Evolutionary conservation across 2,797 vertebrate genomes (phyloP), one percentile per base, ranked within the genome.

Genomic region (Cottoperca gobio): DNA sequence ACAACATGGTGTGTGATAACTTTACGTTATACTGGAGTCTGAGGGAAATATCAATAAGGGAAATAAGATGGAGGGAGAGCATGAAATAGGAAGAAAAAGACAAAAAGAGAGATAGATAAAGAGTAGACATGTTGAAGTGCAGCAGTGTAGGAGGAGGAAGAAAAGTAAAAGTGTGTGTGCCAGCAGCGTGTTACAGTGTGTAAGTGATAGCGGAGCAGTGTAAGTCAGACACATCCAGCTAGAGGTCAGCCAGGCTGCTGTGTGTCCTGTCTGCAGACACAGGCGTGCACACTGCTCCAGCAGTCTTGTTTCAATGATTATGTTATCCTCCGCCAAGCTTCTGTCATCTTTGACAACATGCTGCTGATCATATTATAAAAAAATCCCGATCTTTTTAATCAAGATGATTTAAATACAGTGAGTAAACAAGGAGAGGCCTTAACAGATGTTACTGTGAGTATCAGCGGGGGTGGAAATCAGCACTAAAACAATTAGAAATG

Each of bases 211-310:
- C 23, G 7, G 23, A 59, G 58, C 37, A 52, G 42, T 40, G 11
- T 19, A 31, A 43, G 46, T 46, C 59, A 54, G 35, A 75, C 46
- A 21, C 60, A 66, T 37, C 21, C 10, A 37, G 42, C 66, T 6
- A 3, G 54, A 76, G 55, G 54, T 66, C 49, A 66, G 42, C 16
- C 39, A 49, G 23, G 45, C 52, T 37, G 37, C 43, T 13, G 57
- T 19, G 33, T 40, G n/a, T 55, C 42, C 60, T 16, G 26, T 35
- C 45, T 43, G 35, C 35, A 61, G 12, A 48, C 45, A 28, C 10
- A 59, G 8, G 19, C 23, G 21, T 9, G 3, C 26, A n/a, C n/a
- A 13, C 40, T 3, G 53, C 37, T 49, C 24, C 42, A 37, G 11
- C 33, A 28, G 28, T 35, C 12, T 23, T 9, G 7, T 19, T 53